Evolutionary conservation across 2,797 vertebrate genomes (phyloP).

Genomic region (Pseudochirops corinnae): DNA sequence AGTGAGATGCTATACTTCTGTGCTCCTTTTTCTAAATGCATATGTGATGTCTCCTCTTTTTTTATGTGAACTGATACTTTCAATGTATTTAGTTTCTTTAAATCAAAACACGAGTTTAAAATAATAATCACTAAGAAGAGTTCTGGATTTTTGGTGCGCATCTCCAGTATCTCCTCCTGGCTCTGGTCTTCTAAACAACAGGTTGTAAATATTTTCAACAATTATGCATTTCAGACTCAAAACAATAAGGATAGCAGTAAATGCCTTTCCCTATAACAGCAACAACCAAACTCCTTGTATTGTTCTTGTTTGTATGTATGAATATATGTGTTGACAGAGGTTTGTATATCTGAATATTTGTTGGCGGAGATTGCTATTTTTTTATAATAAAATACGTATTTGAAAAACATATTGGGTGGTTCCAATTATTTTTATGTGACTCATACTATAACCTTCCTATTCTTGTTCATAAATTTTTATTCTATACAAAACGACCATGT

Average conservation of each 20-base stretch:
- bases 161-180: background rate
- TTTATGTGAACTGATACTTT: background rate
- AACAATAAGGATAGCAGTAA: background rate
- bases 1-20: background rate
- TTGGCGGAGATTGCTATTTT: background rate
- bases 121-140: slow-evolving; percentile 25
- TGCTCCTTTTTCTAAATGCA: slow-evolving; percentile 15
- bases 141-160: background rate
- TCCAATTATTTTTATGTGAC: background rate
- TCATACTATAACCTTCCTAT: background rate
- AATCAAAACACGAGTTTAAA: slow-evolving; percentile 2
- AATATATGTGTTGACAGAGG: background rate
- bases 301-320: background rate
- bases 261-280: background rate
- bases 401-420: background rate
- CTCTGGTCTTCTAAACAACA: background rate
- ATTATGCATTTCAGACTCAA: slow-evolving; percentile 27
- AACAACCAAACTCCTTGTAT: background rate
- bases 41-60: background rate
- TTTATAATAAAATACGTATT: background rate
- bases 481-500: background rate
- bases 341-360: background rate
- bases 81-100: background rate
- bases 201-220: slow-evolving; percentile 3
- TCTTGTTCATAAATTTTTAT: slow-evolving; percentile 34